phyloP scores from a whole-genome alignment of 2,797 vertebrate species.

The Tragelaphus oryx region DNA sequence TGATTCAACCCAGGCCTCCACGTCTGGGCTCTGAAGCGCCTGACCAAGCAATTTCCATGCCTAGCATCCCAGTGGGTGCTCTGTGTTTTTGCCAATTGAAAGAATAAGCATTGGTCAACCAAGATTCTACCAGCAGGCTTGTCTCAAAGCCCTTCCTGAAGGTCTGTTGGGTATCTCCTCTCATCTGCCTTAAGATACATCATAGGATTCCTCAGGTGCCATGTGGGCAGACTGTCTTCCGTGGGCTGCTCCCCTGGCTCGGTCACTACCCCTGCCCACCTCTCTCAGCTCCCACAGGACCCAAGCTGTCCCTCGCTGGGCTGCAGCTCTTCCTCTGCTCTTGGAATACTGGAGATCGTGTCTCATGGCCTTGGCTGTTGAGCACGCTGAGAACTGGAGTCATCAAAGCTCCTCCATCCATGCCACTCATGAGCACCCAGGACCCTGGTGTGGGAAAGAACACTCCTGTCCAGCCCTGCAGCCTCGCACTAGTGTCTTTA shows the following conservation, averaged over 20 bases:
- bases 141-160: not conserved
- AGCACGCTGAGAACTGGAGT: not conserved
- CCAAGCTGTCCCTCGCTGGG: not conserved
- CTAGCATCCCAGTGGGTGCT: not conserved
- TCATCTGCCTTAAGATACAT: not conserved
- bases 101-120: conserved; percentile 16
- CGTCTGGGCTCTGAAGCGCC: not conserved
- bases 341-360: not conserved
- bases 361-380: not conserved
- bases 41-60: not conserved
- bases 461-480: too few species aligned
- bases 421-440: not conserved
- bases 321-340: not conserved
- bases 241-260: not conserved
- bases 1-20: not conserved
- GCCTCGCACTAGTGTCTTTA: not conserved
- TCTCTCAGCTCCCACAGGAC: not conserved
- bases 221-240: not conserved
- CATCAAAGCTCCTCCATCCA: not conserved
- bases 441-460: not conserved
- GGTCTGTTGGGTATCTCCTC: not conserved
- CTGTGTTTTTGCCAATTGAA: not conserved
- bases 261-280: not conserved
- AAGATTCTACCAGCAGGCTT: not conserved
- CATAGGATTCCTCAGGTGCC: not conserved